Base-by-base conservation (phyloP, 2,113 vertebrate genomes). In the Pseudorasbora parva region DNA sequence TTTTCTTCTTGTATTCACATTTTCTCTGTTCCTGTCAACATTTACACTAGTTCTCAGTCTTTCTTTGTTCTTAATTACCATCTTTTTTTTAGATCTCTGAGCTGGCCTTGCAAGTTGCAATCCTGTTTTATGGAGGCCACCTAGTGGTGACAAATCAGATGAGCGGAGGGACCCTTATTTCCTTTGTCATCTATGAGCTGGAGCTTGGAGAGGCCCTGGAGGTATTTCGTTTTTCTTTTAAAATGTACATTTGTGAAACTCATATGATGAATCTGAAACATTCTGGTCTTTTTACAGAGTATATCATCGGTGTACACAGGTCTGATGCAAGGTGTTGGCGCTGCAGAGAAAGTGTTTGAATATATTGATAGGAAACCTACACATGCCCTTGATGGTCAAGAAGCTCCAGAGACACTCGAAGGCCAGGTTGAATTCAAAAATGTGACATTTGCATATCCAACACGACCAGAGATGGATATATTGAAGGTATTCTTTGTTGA, bases 271-370 rank as follows among this genome's bases (percentile, higher is more conserved):
- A 37, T 56, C 54, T 78, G 4, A 43, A 21, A 75, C 23, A 66
- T 11, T 57, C 27, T 56, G 45, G 0, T 30, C 41, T 0, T 81
- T 66, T 86, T 78, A 2, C 93, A 99, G 98, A 97, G 91, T 0
- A 94, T 98, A 0, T 95, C 97, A 41, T 97, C 97, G 0, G 97
- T 99, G 66, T 99, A 99, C 91, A 98, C 97, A 0, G 97, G 97
- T 74, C 94, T 99, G 82, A 99, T 99, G 98, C 97, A 99, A 88
- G 98, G 98, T 0, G 97, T 98, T 0, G 98, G 98, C 7, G 97
- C 97, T 0, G 98, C 98, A 0, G 98, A 99, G 93, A 99, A 99
- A 89, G 97, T 98, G 25, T 99, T 99, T 0, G 97, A 99, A 92
- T 99, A 98, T 90, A 95, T 99, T 0, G 96, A 98, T 90, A 93